These are phyloP conservation scores for Ophion slaviceki DNA, from an alignment of 2,888 invertebrate genomes.

Conservation along the genomic window DNA sequence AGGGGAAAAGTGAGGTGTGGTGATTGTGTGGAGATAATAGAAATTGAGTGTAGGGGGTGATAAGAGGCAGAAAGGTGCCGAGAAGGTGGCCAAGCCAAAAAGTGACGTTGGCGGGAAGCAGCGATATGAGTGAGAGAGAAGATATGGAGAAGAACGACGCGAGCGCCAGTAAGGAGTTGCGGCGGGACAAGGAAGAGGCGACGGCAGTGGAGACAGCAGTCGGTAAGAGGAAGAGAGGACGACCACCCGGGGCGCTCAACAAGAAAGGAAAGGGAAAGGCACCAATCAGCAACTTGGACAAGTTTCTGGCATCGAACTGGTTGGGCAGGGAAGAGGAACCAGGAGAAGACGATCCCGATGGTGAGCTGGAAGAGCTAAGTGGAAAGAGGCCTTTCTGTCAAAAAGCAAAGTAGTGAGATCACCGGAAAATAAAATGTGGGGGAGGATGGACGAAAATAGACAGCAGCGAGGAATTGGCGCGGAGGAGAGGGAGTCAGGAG, in stretches of 20 bases:
- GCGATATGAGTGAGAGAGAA: background rate
- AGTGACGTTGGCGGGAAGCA: too few relatives aligned
- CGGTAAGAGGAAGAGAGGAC: background rate
- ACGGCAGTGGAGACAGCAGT: conserved; percentile 1
- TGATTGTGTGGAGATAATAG: too few relatives aligned
- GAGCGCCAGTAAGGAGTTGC: background rate
- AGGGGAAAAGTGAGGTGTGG: background rate
- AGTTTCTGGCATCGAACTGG: background rate
- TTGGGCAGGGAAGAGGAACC: background rate
- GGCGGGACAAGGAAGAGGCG: background rate
- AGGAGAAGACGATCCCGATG: too few relatives aligned
- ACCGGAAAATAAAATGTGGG: background rate
- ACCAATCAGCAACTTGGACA: background rate
- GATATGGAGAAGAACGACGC: background rate
- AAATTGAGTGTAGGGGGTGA: too few relatives aligned
- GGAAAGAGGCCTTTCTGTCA: background rate
- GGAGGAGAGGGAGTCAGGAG: background rate
- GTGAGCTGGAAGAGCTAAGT: too few relatives aligned
- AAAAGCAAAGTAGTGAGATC: background rate
- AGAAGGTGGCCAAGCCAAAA: too few relatives aligned
- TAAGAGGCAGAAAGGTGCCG: too few relatives aligned
- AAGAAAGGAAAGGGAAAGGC: background rate
- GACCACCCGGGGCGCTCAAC: background rate
- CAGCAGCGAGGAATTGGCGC: background rate
- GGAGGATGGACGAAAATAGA: background rate